These are phyloP conservation scores for Aphelenchoides bicaudatus DNA, from an alignment of 2,888 invertebrate genomes.

Conservation along the genomic window DNA sequence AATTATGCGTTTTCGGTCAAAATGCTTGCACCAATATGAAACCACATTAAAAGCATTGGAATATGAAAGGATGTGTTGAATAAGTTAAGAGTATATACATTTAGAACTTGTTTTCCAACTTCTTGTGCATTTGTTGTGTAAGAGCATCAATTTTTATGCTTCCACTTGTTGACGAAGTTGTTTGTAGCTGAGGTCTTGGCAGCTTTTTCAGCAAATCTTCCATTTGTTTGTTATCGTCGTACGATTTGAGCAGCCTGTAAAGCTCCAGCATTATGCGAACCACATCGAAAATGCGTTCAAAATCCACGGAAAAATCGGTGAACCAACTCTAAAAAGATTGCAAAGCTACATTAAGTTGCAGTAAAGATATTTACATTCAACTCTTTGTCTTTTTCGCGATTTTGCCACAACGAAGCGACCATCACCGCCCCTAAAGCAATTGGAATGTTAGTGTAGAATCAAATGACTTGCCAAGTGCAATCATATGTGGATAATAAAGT, in stretches of 20 bases:
- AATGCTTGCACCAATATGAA: no score
- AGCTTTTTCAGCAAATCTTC: slow-evolving; percentile 10
- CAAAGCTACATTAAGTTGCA: no score
- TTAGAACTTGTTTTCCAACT: no score
- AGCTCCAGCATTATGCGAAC: slow-evolving; percentile 75
- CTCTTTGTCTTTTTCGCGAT: slow-evolving; percentile 66
- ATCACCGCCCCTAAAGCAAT: slow-evolving; percentile 75
- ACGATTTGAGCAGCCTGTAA: slow-evolving; percentile 87
- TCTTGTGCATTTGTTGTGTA: no score
- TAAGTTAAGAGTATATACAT: no score
- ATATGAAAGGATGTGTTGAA: no score
- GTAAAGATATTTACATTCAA: slow-evolving; percentile 79
- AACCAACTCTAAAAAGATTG: no score
- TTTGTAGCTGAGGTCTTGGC: slow-evolving; percentile 2
- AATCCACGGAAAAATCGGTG: slow-evolving; percentile 91
- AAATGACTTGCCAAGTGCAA: slow-evolving; percentile 7
- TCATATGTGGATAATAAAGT: slow-evolving; percentile 76
- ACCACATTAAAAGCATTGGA: no score
- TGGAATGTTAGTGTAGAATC: not conserved
- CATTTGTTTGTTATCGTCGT: slow-evolving; percentile 13
- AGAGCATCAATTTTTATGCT: no score
- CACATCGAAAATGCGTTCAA: slow-evolving; percentile 90
- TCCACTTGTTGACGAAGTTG: no score
- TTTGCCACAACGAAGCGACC: slow-evolving; percentile 88
- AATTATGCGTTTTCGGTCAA: no score